A percentile compares a stretch with the other conserved stretches of the same genome.
Conservation (phyloP, 2,888 invertebrate species). For the Mactromeris polynyma region DNA sequence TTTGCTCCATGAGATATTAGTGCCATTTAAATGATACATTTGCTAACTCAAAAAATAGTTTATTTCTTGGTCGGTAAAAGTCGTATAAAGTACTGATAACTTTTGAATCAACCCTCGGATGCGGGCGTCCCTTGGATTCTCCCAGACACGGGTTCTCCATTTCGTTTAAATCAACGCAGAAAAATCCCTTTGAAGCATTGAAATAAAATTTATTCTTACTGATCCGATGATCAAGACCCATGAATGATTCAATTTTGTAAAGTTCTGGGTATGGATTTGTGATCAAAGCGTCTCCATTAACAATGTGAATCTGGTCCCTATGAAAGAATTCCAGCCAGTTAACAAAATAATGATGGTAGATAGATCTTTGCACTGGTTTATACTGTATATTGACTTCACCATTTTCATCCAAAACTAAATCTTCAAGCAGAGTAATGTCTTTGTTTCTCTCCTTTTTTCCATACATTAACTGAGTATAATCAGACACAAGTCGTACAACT, state of each 20-base stretch:
- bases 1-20: neutral
- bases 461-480: constrained; percentile 95
- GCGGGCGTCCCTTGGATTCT: constrained; percentile 94
- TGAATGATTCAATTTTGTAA: constrained; percentile 80
- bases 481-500: constrained; percentile 97
- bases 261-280: constrained; percentile 78
- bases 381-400: constrained; percentile 86
- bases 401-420: constrained; percentile 83
- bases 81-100: constrained; percentile 85
- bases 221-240: constrained; percentile 78
- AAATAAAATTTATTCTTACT: constrained; percentile 95
- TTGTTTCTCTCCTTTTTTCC: constrained; percentile 63
- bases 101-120: constrained; percentile 94
- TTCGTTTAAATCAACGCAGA: constrained; percentile 91
- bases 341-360: constrained; percentile 91
- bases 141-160: constrained; percentile 92
- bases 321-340: constrained; percentile 97
- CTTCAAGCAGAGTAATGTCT: constrained; percentile 81
- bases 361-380: constrained; percentile 85
- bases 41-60: constrained; percentile 91
- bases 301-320: constrained; percentile 95
- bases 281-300: constrained; percentile 89
- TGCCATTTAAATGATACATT: constrained; percentile 96
- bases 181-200: constrained; percentile 98
- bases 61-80: constrained; percentile 83